Percentiles rank a stretch among this genome's conserved stretches.
Conservation (phyloP, 1,140 invertebrate species). For the Drosophila carrolli region DNA sequence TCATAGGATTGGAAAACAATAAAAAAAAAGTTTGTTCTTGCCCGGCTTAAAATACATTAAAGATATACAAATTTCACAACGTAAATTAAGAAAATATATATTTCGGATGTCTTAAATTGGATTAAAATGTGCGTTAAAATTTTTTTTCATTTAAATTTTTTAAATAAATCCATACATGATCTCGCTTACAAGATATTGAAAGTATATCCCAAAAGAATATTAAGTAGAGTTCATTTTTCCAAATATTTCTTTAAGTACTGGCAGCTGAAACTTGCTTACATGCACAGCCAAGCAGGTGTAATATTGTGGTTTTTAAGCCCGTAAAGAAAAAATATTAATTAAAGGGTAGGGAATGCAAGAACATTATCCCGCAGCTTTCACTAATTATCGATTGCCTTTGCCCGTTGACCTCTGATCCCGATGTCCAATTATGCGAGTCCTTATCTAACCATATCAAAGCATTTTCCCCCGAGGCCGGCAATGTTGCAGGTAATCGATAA, state of each 20-base stretch:
- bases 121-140: too few relatives aligned
- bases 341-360: not conserved
- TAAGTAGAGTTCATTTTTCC: too few relatives aligned
- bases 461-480: conserved; percentile 2
- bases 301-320: conserved; percentile 35
- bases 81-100: too few relatives aligned
- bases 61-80: too few relatives aligned
- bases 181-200: too few relatives aligned
- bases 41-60: too few relatives aligned
- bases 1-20: too few relatives aligned
- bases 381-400: conserved; percentile 18
- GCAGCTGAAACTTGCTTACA: conserved; percentile 9
- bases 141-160: not conserved
- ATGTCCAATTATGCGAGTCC: conserved; percentile 19
- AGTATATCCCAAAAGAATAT: too few relatives aligned
- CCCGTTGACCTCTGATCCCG: conserved; percentile 26
- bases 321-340: not conserved
- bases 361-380: conserved; percentile 2
- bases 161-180: too few relatives aligned
- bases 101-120: too few relatives aligned
- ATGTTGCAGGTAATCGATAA: conserved; percentile 65
- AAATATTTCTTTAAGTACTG: not conserved
- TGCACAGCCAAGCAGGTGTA: conserved; percentile 30
- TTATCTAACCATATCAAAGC: conserved; percentile 26
- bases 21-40: too few relatives aligned